Percentiles rank a stretch among this genome's conserved stretches.
phyloP scores from a whole-genome alignment of 2,888 invertebrate species.

The Hetaerina titia region DNA sequence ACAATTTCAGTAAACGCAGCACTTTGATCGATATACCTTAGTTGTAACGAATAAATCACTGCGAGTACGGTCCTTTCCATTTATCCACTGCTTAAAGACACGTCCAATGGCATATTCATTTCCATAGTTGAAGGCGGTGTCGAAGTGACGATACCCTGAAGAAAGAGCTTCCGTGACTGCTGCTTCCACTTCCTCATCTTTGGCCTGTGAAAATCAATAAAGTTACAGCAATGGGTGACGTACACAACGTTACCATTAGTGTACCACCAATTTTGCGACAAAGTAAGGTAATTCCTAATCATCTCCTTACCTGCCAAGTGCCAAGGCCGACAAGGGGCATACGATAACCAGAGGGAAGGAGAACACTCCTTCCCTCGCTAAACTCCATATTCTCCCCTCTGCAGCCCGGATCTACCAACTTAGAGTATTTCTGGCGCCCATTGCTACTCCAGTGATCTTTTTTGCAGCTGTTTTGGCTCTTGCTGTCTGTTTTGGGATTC shows the following conservation, averaged over 20 bases:
- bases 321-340: slow-evolving; percentile 87
- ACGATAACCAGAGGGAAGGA: slow-evolving; percentile 75
- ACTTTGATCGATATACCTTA: slow-evolving; percentile 80
- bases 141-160: slow-evolving; percentile 87
- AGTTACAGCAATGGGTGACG: slow-evolving; percentile 34
- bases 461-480: slow-evolving; percentile 64
- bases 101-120: slow-evolving; percentile 88
- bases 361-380: slow-evolving; percentile 64
- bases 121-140: slow-evolving; percentile 89
- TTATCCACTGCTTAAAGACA: slow-evolving; percentile 84
- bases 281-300: slow-evolving; percentile 44
- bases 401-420: slow-evolving; percentile 50
- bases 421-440: slow-evolving; percentile 65
- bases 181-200: slow-evolving; percentile 82
- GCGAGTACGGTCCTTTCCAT: slow-evolving; percentile 82
- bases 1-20: slow-evolving; percentile 46
- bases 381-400: slow-evolving; percentile 62
- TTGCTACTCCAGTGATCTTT: slow-evolving; percentile 55
- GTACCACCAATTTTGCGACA: slow-evolving; percentile 51
- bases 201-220: slow-evolving; percentile 78
- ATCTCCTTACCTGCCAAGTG: slow-evolving; percentile 83
- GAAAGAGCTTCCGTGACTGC: slow-evolving; percentile 84
- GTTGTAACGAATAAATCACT: slow-evolving; percentile 89
- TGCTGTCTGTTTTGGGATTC: slow-evolving; percentile 63
- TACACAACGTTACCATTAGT: slow-evolving; percentile 39